Evolutionary conservation across 2,113 vertebrate genomes (phyloP).

Genomic region (Rana temporaria): DNA sequence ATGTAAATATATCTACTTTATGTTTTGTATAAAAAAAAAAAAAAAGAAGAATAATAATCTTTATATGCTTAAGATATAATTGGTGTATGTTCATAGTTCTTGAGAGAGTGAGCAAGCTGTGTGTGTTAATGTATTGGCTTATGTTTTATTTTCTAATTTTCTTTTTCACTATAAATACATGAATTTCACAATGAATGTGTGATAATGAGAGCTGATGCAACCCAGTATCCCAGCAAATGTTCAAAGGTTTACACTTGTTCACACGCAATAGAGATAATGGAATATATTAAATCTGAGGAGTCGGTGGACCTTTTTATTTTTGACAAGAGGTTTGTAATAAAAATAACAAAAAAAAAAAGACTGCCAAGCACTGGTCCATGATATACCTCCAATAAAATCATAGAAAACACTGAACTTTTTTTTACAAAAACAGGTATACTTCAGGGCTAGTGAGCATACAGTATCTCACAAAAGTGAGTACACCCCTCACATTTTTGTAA

Average conservation of each 20-base stretch:
- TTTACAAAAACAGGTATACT: too few species aligned
- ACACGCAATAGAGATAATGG: background rate
- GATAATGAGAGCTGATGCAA: background rate
- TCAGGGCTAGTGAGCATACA: too few species aligned
- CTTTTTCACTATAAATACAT: background rate
- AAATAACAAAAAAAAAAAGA: too few species aligned
- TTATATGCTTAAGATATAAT: constrained; percentile 51
- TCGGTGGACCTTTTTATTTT: background rate
- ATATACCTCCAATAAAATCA: too few species aligned
- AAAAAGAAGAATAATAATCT: too few species aligned
- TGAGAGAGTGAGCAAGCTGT: constrained; percentile 13
- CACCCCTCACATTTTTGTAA: too few species aligned
- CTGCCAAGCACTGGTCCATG: too few species aligned
- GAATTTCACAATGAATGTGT: background rate
- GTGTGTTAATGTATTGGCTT: constrained; percentile 15
- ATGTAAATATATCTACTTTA: constrained; percentile 49
- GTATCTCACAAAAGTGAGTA: too few species aligned
- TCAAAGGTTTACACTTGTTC: background rate
- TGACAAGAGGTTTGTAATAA: too few species aligned
- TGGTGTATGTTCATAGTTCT: constrained; percentile 26
- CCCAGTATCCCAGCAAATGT: constrained; percentile 15
- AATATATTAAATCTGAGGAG: background rate
- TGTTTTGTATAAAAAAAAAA: constrained; percentile 25
- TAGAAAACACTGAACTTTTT: too few species aligned
- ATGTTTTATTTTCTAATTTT: background rate